Base-by-base conservation (phyloP, 2,797 vertebrate genomes). In the Pelochelys cantorii region DNA sequence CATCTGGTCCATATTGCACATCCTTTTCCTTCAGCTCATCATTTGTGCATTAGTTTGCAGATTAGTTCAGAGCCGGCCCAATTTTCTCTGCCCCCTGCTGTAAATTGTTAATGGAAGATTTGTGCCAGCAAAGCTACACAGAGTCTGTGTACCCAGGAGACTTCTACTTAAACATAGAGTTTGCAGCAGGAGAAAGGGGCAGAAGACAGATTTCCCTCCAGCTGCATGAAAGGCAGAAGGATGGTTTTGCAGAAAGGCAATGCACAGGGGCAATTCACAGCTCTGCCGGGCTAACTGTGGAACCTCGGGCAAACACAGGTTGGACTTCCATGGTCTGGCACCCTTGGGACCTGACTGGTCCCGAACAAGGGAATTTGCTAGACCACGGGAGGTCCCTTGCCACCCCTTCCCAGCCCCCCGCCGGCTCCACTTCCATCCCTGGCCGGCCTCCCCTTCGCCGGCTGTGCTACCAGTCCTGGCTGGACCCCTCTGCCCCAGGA, bases 81-180 rank as follows among this genome's bases (percentile, higher is more conserved):
- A n/a, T 92, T 96, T 94, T 56, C 94, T 85, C 89, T 84, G 92
- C 84, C 92, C 90, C 94, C 95, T 92, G 94, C 95, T 86, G 89
- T 52, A 68, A 77, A 2, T 3, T 3, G 10, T 78, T 94, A 91
- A 93, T 83, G 94, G 92, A 93, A 88, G 93, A 52, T 94, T 93
- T 92, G 88, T 86, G 71, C 80, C 93, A 37, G 92, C 85, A 96
- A 94, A 96, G 88, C 10, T 0, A 88, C 80, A 84, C 10, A 14
- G 60, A 62, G 91, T 80, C 84, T 54, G 89, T 90, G 37, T 90
- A 81, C 95, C 94, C 90, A 84, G 29, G 94, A 96, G 93, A 42
- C 53, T 89, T 89, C 87, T 23, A 5, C 92, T 95, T 52, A 74
- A 81, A 80, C 79, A 25, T 3, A 27, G 79, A 89, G 37, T 2